Conservation (phyloP, 2,888 invertebrate genomes). For the Drosophila cognata region DNA sequence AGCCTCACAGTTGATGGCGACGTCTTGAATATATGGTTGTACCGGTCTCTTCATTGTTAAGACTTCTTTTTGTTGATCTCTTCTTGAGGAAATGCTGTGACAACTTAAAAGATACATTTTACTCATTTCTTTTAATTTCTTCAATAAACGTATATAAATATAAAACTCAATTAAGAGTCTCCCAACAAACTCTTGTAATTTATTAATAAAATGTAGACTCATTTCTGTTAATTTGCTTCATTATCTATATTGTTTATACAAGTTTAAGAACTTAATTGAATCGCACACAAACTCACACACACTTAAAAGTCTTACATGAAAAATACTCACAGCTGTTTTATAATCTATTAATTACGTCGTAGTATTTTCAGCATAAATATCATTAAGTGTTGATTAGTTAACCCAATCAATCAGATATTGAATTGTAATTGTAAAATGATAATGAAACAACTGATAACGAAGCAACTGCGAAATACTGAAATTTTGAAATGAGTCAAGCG, state of each 20-base stretch:
- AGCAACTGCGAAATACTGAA: background rate
- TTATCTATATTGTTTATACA: background rate
- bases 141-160: background rate
- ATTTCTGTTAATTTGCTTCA: background rate
- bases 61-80: background rate
- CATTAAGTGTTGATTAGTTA: background rate
- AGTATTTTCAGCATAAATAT: conserved; percentile 2
- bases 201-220: background rate
- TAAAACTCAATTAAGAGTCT: background rate
- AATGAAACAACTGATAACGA: background rate
- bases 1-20: conserved; percentile 23
- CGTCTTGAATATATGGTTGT: conserved; percentile 29
- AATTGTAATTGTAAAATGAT: conserved; percentile 16
- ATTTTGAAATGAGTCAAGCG: conserved; percentile 38
- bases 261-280: background rate
- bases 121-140: background rate
- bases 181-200: background rate
- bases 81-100: background rate
- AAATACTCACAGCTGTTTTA: conserved; percentile 4
- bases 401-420: background rate
- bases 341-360: conserved; percentile 17
- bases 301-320: conserved; percentile 21
- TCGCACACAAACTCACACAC: background rate
- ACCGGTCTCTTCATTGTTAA: conserved; percentile 7
- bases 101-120: background rate